Evolutionary conservation across 1,140 invertebrate genomes (phyloP).

Genomic region (Anoplolepis gracilipes): DNA sequence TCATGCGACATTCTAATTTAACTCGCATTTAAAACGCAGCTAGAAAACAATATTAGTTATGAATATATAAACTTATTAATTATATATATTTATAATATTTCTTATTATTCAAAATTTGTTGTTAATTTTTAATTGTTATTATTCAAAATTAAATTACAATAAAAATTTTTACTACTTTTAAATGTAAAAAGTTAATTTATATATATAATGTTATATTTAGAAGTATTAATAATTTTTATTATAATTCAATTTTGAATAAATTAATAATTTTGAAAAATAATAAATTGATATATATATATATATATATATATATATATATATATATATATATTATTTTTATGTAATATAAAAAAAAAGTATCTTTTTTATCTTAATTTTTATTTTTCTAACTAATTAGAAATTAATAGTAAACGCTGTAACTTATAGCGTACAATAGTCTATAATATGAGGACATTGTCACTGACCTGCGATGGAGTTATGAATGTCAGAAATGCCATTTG

Average conservation of each 20-base stretch:
- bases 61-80: not conserved
- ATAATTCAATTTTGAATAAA: too few relatives aligned
- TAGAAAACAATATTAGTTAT: not conserved
- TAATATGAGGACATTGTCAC: not conserved
- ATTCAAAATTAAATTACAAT: not conserved
- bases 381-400: not conserved
- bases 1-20: not conserved
- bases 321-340: too few relatives aligned
- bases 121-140: too few relatives aligned
- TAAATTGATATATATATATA: too few relatives aligned
- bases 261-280: too few relatives aligned
- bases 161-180: not conserved
- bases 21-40: not conserved
- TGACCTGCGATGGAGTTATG: not conserved
- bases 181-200: too few relatives aligned
- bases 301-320: too few relatives aligned
- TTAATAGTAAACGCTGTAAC: not conserved
- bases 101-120: not conserved
- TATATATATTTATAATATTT: too few relatives aligned
- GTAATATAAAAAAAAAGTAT: too few relatives aligned
- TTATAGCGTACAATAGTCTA: not conserved
- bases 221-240: too few relatives aligned
- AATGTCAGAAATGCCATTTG: slow-evolving; percentile 43
- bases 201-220: too few relatives aligned
- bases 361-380: not conserved